phyloP scores from a whole-genome alignment of 2,888 invertebrate species.

The Drosophila cognata region DNA sequence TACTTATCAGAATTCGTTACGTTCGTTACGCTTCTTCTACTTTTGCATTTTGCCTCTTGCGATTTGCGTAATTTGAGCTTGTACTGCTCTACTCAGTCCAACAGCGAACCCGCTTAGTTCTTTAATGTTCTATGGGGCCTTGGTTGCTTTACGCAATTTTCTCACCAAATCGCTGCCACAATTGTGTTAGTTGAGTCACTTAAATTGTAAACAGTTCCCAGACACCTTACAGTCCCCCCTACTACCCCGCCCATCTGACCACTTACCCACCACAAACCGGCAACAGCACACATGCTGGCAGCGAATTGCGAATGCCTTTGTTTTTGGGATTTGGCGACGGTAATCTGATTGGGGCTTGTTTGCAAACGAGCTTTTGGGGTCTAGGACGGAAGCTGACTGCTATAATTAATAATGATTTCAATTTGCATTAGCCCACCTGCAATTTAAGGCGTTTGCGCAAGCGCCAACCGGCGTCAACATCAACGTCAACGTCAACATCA shows the following conservation, averaged over 20 bases:
- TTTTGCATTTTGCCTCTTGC: neutral
- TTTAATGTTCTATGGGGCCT: constrained; percentile 36
- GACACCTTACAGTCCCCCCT: constrained; percentile 16
- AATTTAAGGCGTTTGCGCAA: constrained; percentile 66
- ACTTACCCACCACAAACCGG: neutral
- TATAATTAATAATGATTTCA: constrained; percentile 80
- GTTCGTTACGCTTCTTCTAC: constrained; percentile 15
- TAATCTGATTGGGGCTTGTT: constrained; percentile 52
- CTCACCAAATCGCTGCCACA: constrained; percentile 40
- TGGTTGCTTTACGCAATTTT: constrained; percentile 66
- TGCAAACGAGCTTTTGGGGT: constrained; percentile 58
- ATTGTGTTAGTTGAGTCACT: constrained; percentile 57
- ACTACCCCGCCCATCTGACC: neutral
- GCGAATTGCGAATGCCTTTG: constrained; percentile 37
- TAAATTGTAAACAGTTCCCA: constrained; percentile 62
- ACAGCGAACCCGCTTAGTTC: constrained; percentile 5
- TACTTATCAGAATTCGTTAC: constrained; percentile 18
- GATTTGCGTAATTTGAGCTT: neutral
- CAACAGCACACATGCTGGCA: neutral
- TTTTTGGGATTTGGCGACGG: constrained; percentile 43
- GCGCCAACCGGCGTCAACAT: constrained; percentile 46
- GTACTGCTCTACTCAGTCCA: neutral
- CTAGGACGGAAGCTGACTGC: constrained; percentile 76
- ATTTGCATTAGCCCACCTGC: constrained; percentile 76
- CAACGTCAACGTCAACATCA: constrained; percentile 6